phyloP scores from a whole-genome alignment of 2,113 vertebrate species.

The Electrona antarctica region DNA sequence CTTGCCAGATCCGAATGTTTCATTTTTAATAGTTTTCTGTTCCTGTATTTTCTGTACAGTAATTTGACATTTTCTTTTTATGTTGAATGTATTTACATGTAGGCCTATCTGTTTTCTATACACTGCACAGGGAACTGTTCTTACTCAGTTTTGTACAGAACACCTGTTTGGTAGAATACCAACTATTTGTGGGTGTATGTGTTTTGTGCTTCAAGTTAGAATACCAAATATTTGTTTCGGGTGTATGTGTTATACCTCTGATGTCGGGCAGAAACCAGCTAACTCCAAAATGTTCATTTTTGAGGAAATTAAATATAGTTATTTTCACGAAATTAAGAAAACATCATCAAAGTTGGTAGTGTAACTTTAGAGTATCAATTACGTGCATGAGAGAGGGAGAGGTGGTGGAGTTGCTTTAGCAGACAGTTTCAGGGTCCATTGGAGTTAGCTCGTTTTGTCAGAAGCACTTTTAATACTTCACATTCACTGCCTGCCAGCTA shows the following conservation, averaged over 20 bases:
- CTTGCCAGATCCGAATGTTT: slow-evolving; percentile 22
- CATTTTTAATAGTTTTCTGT: background rate
- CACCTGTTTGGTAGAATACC: slow-evolving; percentile 7
- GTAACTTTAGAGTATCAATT: too few relatives aligned
- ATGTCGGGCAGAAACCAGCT: too few relatives aligned
- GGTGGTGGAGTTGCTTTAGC: too few relatives aligned
- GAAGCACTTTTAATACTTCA: too few relatives aligned
- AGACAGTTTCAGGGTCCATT: too few relatives aligned
- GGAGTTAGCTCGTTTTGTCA: too few relatives aligned
- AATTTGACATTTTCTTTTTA: background rate
- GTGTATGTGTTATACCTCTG: background rate
- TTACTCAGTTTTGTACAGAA: background rate
- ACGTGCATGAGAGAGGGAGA: too few relatives aligned
- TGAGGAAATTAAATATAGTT: background rate
- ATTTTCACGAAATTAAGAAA: too few relatives aligned
- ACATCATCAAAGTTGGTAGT: too few relatives aligned
- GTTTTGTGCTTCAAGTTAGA: too few relatives aligned
- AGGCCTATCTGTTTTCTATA: background rate
- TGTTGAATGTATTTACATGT: background rate
- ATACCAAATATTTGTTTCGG: background rate
- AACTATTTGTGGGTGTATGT: slow-evolving; percentile 7
- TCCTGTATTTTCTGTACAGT: background rate
- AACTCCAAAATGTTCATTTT: too few relatives aligned
- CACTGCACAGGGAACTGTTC: slow-evolving; percentile 7
- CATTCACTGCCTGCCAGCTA: too few relatives aligned